Evolutionary conservation across 30 jellyfish, hydroid and myxozoan species (phyloP).

Genomic region (Nemopilema nomurai): DNA sequence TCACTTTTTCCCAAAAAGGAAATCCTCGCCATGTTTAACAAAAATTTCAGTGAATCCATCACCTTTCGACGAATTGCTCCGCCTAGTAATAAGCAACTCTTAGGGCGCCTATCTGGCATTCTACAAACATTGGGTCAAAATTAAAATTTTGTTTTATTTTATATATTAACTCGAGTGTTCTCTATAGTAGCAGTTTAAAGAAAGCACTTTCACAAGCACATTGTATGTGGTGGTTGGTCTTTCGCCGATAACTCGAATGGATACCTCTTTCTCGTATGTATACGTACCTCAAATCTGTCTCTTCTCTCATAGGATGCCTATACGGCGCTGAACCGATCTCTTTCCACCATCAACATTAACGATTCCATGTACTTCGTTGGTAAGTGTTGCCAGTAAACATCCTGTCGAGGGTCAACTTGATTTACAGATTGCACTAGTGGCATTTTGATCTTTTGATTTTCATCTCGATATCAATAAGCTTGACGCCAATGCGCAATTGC

Average conservation of each 20-base stretch:
- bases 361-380: conserved; percentile 69
- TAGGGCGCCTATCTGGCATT: neutral
- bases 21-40: no score
- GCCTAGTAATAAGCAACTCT: neutral
- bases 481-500: no score
- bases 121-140: neutral
- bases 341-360: conserved; percentile 44
- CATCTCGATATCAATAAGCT: no score
- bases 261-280: neutral
- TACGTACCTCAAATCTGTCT: neutral
- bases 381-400: conserved; percentile 8
- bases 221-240: neutral
- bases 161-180: neutral
- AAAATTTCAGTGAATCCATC: no score
- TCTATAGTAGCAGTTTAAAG: neutral
- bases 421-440: no score
- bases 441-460: no score
- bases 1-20: no score
- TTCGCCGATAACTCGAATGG: neutral
- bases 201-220: neutral
- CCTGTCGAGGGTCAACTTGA: neutral
- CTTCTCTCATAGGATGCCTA: conserved; percentile 71
- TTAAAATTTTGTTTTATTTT: no score
- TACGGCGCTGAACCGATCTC: conserved; percentile 62
- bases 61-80: no score